phyloP scores from a whole-genome alignment of 2,888 invertebrate species.

The Lepidochitona cinerea region DNA sequence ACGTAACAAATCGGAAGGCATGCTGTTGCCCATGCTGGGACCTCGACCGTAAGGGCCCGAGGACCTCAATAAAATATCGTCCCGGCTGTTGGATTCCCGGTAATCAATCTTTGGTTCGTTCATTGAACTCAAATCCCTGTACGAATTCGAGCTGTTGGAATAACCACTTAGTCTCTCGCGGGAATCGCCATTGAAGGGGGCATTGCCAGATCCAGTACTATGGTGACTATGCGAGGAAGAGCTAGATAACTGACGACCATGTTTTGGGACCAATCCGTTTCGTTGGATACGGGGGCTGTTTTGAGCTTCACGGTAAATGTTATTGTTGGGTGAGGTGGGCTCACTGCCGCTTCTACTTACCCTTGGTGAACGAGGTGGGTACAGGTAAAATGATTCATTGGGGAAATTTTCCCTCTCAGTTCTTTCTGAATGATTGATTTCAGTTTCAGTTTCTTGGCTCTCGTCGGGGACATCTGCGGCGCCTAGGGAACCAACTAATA shows the following conservation, averaged over 20 bases:
- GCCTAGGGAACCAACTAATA: conserved; percentile 38
- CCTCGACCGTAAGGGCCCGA: neutral
- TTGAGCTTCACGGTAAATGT: conserved; percentile 18
- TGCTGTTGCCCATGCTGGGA: conserved; percentile 23
- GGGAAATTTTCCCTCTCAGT: neutral
- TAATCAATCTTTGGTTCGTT: neutral
- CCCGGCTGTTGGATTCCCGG: neutral
- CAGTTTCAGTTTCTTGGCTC: neutral
- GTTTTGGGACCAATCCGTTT: neutral
- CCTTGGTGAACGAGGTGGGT: neutral
- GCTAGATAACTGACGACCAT: conserved; percentile 37
- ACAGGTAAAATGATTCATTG: neutral
- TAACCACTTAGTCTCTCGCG: conserved; percentile 10
- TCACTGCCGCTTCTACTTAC: neutral
- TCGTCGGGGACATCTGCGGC: neutral
- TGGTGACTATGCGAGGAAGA: conserved; percentile 41
- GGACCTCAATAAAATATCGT: neutral
- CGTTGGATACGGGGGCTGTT: conserved; percentile 19
- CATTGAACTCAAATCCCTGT: neutral
- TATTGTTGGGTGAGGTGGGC: conserved; percentile 25
- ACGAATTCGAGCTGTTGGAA: neutral
- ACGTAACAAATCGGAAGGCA: conserved; percentile 29
- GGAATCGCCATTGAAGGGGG: conserved; percentile 32
- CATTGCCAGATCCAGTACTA: conserved; percentile 17
- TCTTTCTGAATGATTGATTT: neutral